Evolutionary conservation across 1,140 invertebrate species (phyloP).

Genomic region (Aradophagus sp.): DNA sequence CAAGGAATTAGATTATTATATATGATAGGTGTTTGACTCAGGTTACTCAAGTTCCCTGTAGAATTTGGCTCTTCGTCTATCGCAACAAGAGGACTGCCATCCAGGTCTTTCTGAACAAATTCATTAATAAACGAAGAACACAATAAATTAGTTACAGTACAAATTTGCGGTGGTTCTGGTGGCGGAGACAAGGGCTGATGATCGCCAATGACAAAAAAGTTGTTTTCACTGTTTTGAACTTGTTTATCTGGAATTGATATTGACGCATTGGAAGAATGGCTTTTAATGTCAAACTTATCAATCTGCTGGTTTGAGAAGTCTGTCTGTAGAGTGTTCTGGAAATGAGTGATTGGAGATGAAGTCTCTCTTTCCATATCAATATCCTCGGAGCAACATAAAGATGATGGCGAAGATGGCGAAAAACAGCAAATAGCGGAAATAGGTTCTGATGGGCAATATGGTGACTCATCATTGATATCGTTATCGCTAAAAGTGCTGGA

Average conservation of each 20-base stretch:
- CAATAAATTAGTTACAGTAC: conserved; percentile 36
- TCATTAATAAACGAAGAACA: conserved; percentile 47
- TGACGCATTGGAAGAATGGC: conserved; percentile 4
- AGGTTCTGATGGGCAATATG: conserved; percentile 56
- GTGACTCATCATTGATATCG: conserved; percentile 19
- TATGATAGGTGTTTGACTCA: too few relatives aligned
- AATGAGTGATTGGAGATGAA: too few relatives aligned
- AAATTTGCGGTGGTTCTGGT: conserved; percentile 31
- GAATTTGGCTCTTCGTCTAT: conserved; percentile 52
- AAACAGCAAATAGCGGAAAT: conserved; percentile 24
- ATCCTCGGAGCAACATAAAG: too few relatives aligned
- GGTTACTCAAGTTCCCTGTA: too few relatives aligned
- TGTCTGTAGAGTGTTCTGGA: background rate
- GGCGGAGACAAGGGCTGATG: conserved; percentile 36
- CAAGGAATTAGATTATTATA: too few relatives aligned
- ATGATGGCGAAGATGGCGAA: conserved; percentile 25
- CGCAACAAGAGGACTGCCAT: conserved; percentile 56
- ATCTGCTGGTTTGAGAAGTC: background rate
- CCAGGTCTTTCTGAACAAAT: conserved; percentile 59
- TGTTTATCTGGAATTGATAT: too few relatives aligned
- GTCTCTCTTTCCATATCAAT: too few relatives aligned
- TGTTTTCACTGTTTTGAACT: too few relatives aligned
- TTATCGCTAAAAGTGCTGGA: background rate
- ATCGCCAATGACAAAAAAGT: background rate
- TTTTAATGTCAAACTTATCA: background rate